Evolutionary conservation across 2,888 invertebrate species (phyloP).

Genomic region (Andrena camellia): DNA sequence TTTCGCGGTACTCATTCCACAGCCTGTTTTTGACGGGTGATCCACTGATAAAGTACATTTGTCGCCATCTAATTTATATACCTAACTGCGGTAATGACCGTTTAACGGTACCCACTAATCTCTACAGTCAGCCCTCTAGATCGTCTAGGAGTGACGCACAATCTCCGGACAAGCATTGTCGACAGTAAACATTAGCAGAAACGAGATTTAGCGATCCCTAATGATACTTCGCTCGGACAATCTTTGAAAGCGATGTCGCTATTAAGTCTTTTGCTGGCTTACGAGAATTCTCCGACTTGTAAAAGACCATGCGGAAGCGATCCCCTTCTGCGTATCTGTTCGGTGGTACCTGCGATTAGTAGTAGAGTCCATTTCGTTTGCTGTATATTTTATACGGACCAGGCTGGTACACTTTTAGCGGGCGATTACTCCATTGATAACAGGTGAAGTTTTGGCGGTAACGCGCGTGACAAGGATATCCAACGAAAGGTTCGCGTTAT

Average conservation of each 20-base stretch:
- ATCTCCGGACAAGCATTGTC: background rate
- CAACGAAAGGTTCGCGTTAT: background rate
- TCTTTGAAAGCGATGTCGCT: constrained; percentile 7
- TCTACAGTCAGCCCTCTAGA: constrained; percentile 8
- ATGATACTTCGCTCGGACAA: background rate
- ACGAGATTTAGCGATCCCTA: background rate
- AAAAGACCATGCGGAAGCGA: background rate
- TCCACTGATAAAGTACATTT: constrained; percentile 40
- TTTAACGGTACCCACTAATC: constrained; percentile 23
- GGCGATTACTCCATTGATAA: constrained; percentile 29
- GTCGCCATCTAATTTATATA: constrained; percentile 31
- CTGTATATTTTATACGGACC: background rate
- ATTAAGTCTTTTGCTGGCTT: constrained; percentile 14
- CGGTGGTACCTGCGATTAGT: background rate
- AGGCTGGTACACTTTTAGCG: background rate
- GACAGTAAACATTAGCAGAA: constrained; percentile 27
- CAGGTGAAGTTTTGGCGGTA: constrained; percentile 19
- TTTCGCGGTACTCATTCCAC: constrained; percentile 39
- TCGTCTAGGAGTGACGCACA: background rate
- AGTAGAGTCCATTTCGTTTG: background rate
- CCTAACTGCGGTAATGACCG: constrained; percentile 10
- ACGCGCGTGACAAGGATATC: background rate
- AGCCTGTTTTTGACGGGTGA: constrained; percentile 42
- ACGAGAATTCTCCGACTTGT: background rate
- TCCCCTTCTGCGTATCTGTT: too few relatives aligned